A percentile compares a stretch with the other conserved stretches of the same genome.
These are phyloP conservation scores for Spizaetus ornatus DNA, from an alignment of 2,113 vertebrate species.

Conservation along the genomic window DNA sequence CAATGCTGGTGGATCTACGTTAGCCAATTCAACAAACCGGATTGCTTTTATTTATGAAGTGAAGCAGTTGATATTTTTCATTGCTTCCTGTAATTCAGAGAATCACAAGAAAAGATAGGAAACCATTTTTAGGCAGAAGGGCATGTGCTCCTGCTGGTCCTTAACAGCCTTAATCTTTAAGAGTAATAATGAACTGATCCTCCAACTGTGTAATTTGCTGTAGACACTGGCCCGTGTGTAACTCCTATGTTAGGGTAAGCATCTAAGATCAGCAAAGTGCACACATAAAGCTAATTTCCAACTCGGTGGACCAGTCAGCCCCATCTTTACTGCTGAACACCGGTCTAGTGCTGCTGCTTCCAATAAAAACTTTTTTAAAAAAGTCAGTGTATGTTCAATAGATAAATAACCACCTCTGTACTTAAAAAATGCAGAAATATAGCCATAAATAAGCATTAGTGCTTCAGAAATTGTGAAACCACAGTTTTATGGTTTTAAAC, in stretches of 20 bases:
- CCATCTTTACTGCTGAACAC: not conserved
- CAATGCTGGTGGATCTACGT: not conserved
- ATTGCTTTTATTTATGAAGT: fast-evolving
- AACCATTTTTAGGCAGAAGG: not conserved
- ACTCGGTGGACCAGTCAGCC: fast-evolving
- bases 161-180: not conserved
- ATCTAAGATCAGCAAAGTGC: not conserved
- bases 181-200: not conserved
- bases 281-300: not conserved
- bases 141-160: not conserved
- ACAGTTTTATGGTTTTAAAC: conserved; percentile 24
- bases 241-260: fast-evolving
- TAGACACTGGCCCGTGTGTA: fast-evolving
- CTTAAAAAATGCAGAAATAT: not conserved
- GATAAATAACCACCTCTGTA: not conserved
- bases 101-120: not conserved
- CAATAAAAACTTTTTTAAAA: fast-evolving
- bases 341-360: not conserved
- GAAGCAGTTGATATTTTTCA: not conserved
- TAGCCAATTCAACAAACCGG: not conserved
- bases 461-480: conserved; percentile 34
- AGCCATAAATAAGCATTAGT: conserved; percentile 13
- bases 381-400: not conserved
- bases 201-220: not conserved
- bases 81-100: not conserved